Evolutionary conservation across 2,888 invertebrate genomes (phyloP), one percentile per base, ranked within the genome.

Genomic region (Tenthredo livida): DNA sequence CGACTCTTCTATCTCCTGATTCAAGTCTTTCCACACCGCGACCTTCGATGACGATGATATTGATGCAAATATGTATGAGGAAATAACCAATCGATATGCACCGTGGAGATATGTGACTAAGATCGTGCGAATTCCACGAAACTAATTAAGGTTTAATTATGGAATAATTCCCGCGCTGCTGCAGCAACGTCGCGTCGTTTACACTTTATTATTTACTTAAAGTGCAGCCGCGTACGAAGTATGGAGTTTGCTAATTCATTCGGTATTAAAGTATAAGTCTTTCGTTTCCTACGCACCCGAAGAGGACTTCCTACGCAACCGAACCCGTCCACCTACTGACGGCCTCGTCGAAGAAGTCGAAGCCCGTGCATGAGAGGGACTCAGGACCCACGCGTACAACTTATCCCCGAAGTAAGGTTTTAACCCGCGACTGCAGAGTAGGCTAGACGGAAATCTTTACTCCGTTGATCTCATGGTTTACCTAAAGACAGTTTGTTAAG

Each of bases 241-340:
- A 29, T 29, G n/a, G 17, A 54, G 67, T 67, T 67, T 67, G 67
- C 40, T 33, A 77, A 77, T 77, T 77, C 77, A 77, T 77, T 50
- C 17, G 54, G 77, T 17, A 40, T 37, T 37, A 77, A 77, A 77
- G 77, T 29, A 37, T 29, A 37, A 43, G 73, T 73, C 21, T 77
- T 84, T 77, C 29, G 78, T 77, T 54, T 84, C 84, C 84, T 84
- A 84, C 84, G 84, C 84, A 47, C 84, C 75, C 73, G 67, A 88
- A 88, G 86, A 86, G 29, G 29, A 67, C 67, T 89, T 86, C 92
- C 92, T 90, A 92, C 92, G 89, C 91, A 88, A 77, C 88, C 88
- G 90, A 89, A 91, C 92, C 93, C 89, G 91, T 91, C 90, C 90
- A 91, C 91, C 93, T 93, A 93, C 93, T 92, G 92, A 92, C 91